Evolutionary conservation across 2,888 invertebrate genomes (phyloP).

Genomic region (Boloria euphrosyne): DNA sequence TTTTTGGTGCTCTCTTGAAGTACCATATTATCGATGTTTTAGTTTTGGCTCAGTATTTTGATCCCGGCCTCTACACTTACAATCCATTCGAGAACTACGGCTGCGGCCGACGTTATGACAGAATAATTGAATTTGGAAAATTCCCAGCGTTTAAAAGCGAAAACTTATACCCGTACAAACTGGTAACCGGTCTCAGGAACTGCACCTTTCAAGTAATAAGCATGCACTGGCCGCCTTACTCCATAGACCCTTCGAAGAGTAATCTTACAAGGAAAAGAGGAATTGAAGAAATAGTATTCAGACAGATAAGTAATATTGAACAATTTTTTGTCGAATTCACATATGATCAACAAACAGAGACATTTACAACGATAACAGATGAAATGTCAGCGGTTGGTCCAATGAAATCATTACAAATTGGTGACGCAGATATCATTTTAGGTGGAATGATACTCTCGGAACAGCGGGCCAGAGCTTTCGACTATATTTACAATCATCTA

Average conservation of each 20-base stretch:
- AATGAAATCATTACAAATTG: conserved; percentile 42
- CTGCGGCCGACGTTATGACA: conserved; percentile 57
- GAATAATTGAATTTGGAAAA: conserved; percentile 51
- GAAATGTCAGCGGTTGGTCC: conserved; percentile 49
- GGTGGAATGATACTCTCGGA: conserved; percentile 46
- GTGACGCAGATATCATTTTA: conserved; percentile 42
- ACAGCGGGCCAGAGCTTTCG: conserved; percentile 47
- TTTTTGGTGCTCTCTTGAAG: conserved; percentile 53
- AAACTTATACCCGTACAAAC: conserved; percentile 51
- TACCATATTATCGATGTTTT: conserved; percentile 50
- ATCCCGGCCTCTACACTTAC: conserved; percentile 55
- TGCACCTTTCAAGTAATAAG: conserved; percentile 54
- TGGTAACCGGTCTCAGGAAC: conserved; percentile 51
- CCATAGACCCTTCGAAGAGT: conserved; percentile 42
- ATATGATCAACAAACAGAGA: conserved; percentile 41
- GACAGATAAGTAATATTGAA: conserved; percentile 50
- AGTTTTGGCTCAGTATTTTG: conserved; percentile 48
- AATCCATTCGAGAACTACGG: conserved; percentile 60
- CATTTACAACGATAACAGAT: conserved; percentile 38
- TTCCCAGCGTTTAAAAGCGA: conserved; percentile 44
- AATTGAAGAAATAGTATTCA: conserved; percentile 46
- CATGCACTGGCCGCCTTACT: conserved; percentile 57
- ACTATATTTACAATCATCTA: conserved; percentile 46
- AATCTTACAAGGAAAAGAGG: conserved; percentile 28
- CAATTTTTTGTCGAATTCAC: conserved; percentile 52